Percentiles rank a stretch among this genome's conserved stretches.
Conservation (phyloP, 2,113 vertebrate genomes). For the Gymnocephalus cernua region DNA sequence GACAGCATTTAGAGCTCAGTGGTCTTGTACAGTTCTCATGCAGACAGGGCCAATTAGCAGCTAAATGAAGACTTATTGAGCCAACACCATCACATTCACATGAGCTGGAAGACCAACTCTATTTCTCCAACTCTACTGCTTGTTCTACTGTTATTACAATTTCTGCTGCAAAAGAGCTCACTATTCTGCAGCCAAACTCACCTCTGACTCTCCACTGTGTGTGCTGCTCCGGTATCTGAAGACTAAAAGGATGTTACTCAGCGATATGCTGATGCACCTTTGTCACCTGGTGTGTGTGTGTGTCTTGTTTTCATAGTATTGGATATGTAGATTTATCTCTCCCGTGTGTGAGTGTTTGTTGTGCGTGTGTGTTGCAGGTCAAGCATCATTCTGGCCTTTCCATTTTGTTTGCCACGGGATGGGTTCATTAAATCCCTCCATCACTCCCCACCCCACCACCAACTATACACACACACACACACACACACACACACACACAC, state of each 20-base stretch:
- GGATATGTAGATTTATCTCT: conserved; percentile 8
- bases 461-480: conserved; percentile 1
- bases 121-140: background rate
- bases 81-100: conserved; percentile 10
- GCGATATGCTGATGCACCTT: conserved; percentile 1
- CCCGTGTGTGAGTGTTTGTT: conserved; percentile 24
- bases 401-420: conserved; percentile 94
- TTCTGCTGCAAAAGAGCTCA: background rate
- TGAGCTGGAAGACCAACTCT: background rate
- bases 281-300: conserved; percentile 11
- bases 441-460: conserved; percentile 9
- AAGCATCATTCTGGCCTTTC: conserved; percentile 87
- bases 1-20: background rate
- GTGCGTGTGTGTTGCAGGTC: conserved; percentile 78
- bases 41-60: conserved; percentile 50
- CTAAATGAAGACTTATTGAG: conserved; percentile 49
- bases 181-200: background rate
- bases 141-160: background rate
- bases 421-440: conserved; percentile 88
- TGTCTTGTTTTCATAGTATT: background rate
- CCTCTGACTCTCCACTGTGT: background rate
- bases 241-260: background rate
- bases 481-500: no score
- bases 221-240: background rate
- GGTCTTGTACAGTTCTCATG: conserved; percentile 5